Conservation (phyloP, 2,797 vertebrate genomes). For the Anableps anableps region DNA sequence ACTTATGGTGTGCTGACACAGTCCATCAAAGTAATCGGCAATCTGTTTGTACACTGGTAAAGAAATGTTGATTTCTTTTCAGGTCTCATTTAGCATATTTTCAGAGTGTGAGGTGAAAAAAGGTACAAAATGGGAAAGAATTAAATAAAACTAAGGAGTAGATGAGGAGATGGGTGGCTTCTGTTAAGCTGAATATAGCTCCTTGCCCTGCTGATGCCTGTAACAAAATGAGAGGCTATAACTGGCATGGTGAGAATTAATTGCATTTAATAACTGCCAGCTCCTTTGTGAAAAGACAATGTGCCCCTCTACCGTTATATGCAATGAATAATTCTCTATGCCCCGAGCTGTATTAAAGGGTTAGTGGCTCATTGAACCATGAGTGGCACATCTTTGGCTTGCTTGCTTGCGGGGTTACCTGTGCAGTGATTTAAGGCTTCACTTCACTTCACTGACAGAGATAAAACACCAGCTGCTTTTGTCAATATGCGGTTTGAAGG, state of each 20-base stretch:
- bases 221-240: constrained; percentile 42
- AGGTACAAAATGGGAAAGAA: not conserved
- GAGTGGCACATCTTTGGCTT: constrained; percentile 2
- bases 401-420: constrained; percentile 42
- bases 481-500: constrained; percentile 19
- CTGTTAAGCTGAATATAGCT: constrained; percentile 32
- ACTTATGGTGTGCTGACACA: constrained; percentile 36
- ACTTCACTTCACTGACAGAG: constrained; percentile 19
- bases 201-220: constrained; percentile 32
- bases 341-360: constrained; percentile 41
- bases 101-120: constrained; percentile 9
- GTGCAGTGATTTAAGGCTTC: constrained; percentile 22
- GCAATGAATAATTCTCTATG: constrained; percentile 15
- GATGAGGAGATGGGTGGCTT: constrained; percentile 21
- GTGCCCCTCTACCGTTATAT: constrained; percentile 17
- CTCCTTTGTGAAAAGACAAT: constrained; percentile 46
- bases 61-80: constrained; percentile 27
- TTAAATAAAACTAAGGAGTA: constrained; percentile 3
- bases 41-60: constrained; percentile 35
- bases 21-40: constrained; percentile 48
- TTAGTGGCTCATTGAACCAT: constrained; percentile 53
- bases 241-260: constrained; percentile 48
- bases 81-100: constrained; percentile 8
- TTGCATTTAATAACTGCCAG: constrained; percentile 58
- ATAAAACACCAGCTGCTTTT: constrained; percentile 1